These are phyloP conservation scores for Buathra laborator DNA, from an alignment of 2,888 invertebrate genomes.

Conservation along the genomic window DNA sequence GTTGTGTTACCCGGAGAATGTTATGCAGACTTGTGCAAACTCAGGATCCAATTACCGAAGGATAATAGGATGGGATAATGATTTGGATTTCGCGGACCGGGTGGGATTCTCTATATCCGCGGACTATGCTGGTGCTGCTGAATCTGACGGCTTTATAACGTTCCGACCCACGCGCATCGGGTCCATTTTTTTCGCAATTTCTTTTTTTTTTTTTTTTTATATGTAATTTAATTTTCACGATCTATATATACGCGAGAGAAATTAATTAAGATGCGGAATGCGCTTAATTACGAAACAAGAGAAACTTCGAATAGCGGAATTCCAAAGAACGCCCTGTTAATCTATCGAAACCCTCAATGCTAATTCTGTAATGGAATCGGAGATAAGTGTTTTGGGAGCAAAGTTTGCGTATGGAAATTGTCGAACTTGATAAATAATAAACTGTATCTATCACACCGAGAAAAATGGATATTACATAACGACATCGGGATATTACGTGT, in stretches of 20 bases:
- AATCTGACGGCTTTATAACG: constrained; percentile 43
- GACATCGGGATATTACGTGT: too few species aligned
- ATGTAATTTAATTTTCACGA: background rate
- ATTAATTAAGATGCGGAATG: background rate
- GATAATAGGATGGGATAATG: constrained; percentile 62
- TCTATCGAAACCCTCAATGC: too few species aligned
- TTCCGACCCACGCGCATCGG: background rate
- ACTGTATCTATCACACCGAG: too few species aligned
- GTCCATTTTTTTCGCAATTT: constrained; percentile 1
- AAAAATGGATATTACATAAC: too few species aligned
- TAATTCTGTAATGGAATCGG: background rate
- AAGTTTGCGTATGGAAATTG: background rate
- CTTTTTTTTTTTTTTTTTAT: background rate
- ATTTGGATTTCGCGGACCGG: constrained; percentile 55
- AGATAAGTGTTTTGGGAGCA: background rate
- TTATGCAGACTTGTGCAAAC: constrained; percentile 67
- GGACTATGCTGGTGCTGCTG: constrained; percentile 20
- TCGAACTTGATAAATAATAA: background rate
- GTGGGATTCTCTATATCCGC: background rate
- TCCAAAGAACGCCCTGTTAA: too few species aligned
- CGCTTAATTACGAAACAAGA: background rate
- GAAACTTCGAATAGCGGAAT: too few species aligned
- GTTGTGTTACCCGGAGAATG: constrained; percentile 57
- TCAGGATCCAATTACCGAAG: constrained; percentile 66
- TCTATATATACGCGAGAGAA: background rate